A percentile compares a stretch with the other conserved stretches of the same genome.
phyloP scores from a whole-genome alignment of 2,888 invertebrate species.

The Melitaea athalia region DNA sequence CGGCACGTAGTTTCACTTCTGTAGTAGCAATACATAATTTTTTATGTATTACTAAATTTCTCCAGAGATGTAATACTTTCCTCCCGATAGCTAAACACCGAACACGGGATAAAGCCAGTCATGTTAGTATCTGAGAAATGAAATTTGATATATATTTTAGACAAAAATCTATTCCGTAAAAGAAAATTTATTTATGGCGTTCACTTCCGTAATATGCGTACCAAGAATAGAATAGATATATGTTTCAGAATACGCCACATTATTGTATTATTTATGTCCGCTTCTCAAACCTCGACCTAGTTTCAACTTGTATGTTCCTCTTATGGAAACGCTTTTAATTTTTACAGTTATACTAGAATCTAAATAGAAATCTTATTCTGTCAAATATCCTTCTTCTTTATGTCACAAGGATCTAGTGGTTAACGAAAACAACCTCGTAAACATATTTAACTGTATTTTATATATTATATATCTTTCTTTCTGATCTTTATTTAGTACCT shows the following conservation, averaged over 20 bases:
- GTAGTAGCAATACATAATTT: no score
- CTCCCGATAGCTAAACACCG: no score
- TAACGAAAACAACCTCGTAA: no score
- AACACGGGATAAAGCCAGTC: background rate
- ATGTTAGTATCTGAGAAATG: background rate
- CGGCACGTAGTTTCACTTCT: no score
- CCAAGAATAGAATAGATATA: background rate
- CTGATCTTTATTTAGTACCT: no score
- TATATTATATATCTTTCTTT: no score
- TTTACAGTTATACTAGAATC: background rate
- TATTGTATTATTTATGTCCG: slow-evolving; percentile 4
- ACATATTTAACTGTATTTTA: no score
- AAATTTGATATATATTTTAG: background rate
- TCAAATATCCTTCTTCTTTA: no score
- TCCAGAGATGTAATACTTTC: no score
- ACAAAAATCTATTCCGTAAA: background rate
- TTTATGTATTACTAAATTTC: no score
- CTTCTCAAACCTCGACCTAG: background rate
- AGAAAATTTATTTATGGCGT: background rate
- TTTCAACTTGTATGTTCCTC: background rate
- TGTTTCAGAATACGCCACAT: background rate
- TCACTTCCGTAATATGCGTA: background rate
- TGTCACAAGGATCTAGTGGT: no score
- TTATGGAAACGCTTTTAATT: background rate
- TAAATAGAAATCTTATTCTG: background rate